These are phyloP conservation scores for Dioctria linearis DNA, from an alignment of 2,888 invertebrate species.

Conservation along the genomic window DNA sequence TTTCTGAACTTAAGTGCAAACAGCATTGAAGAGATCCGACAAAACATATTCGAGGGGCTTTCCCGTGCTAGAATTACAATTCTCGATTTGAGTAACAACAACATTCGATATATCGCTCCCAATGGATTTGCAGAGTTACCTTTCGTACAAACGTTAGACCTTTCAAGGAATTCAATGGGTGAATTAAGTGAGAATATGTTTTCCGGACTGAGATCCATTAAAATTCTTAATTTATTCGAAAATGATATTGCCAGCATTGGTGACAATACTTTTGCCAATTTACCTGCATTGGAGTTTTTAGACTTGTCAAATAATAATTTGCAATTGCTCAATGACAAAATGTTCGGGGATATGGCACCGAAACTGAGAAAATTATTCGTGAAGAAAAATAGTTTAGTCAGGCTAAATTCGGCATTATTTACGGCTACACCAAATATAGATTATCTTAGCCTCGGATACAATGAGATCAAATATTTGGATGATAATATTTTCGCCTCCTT, in stretches of 20 bases:
- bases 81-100: conserved; percentile 64
- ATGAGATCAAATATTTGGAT: conserved; percentile 63
- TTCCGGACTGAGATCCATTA: conserved; percentile 62
- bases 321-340: conserved; percentile 60
- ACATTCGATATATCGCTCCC: conserved; percentile 61
- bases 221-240: conserved; percentile 63
- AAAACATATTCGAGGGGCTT: conserved; percentile 63
- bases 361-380: conserved; percentile 65
- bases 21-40: conserved; percentile 61
- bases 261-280: conserved; percentile 62
- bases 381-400: conserved; percentile 63
- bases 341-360: conserved; percentile 62
- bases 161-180: conserved; percentile 65
- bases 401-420: conserved; percentile 63
- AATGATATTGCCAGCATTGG: conserved; percentile 65
- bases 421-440: conserved; percentile 64
- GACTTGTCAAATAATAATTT: conserved; percentile 66
- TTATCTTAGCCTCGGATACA: conserved; percentile 65
- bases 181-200: conserved; percentile 62
- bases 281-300: conserved; percentile 63
- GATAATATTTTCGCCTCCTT: conserved; percentile 65
- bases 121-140: conserved; percentile 62
- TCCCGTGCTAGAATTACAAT: conserved; percentile 59
- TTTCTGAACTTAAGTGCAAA: conserved; percentile 60
- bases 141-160: conserved; percentile 63